Evolutionary conservation across 37 sponge, comb jelly and placozoan species (phyloP).

Genomic region (Halisarca cf. caerulea): DNA sequence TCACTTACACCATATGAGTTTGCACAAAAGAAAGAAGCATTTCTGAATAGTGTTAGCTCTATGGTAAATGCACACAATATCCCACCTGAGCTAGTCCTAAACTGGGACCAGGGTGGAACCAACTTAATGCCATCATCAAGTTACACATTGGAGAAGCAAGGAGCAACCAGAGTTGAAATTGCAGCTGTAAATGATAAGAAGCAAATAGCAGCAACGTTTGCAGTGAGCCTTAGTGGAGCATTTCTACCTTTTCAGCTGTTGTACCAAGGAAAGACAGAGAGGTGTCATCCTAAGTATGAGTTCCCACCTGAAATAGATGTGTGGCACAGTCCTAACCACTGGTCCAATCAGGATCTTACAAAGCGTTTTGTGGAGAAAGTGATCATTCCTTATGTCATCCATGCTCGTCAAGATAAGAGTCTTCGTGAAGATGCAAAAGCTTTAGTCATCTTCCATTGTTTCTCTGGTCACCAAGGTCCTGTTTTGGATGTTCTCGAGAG

Average conservation of each 20-base stretch:
- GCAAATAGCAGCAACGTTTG: neutral
- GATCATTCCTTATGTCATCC: neutral
- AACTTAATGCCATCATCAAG: neutral
- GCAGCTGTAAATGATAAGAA: neutral
- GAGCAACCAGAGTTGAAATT: neutral
- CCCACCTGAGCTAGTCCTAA: neutral
- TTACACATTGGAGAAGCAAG: neutral
- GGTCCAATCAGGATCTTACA: neutral
- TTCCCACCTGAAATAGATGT: neutral
- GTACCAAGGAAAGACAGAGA: neutral
- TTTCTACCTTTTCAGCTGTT: neutral
- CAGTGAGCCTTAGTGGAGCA: neutral
- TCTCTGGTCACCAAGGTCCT: too few relatives aligned
- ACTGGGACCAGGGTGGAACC: neutral
- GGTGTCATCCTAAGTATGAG: neutral
- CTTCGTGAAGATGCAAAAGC: too few relatives aligned
- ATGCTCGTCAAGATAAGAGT: neutral
- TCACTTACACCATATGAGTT: too few relatives aligned
- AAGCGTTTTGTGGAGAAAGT: neutral
- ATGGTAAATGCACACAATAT: neutral
- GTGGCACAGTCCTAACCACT: neutral
- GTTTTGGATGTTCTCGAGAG: too few relatives aligned
- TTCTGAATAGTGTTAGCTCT: neutral
- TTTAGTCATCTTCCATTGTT: too few relatives aligned
- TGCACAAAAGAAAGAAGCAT: too few relatives aligned